Percentiles rank a stretch among this genome's conserved stretches.
These are phyloP conservation scores for Cheilosia impressa DNA, from an alignment of 2,888 invertebrate genomes.

Conservation along the genomic window DNA sequence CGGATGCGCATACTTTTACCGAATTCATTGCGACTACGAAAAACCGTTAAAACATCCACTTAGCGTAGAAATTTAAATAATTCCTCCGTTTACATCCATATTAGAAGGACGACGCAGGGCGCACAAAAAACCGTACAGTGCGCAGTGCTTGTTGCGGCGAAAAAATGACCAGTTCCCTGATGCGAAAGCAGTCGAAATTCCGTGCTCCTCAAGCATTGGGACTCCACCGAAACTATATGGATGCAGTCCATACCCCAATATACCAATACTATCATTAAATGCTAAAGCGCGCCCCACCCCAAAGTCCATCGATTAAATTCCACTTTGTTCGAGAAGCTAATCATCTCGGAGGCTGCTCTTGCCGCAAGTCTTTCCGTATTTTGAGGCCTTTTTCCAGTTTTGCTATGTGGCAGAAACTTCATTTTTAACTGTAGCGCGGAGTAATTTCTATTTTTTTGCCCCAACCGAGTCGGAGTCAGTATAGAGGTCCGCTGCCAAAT, in stretches of 20 bases:
- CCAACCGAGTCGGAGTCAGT: not conserved
- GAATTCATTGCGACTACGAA: conserved; percentile 28
- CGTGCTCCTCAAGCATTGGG: conserved; percentile 45
- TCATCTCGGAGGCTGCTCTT: conserved; percentile 59
- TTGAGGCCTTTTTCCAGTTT: conserved; percentile 2
- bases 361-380: conserved; percentile 46
- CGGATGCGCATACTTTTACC: conserved; percentile 14
- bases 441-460: conserved; percentile 62
- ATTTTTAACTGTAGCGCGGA: conserved; percentile 65
- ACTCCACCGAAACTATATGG: conserved; percentile 48
- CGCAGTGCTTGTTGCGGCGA: not conserved
- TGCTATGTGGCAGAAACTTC: conserved; percentile 1
- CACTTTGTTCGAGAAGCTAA: conserved; percentile 71
- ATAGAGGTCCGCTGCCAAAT: conserved; percentile 29
- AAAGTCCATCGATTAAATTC: conserved; percentile 71
- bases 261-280: conserved; percentile 68
- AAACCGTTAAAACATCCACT: conserved; percentile 65
- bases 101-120: conserved; percentile 15
- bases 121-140: not conserved
- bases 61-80: conserved; percentile 64
- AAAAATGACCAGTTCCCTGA: conserved; percentile 47
- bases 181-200: conserved; percentile 62
- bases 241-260: conserved; percentile 41
- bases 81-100: conserved; percentile 52
- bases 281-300: conserved; percentile 59